phyloP scores from a whole-genome alignment of 2,113 vertebrate species.

The Dipodomys stephensi region DNA sequence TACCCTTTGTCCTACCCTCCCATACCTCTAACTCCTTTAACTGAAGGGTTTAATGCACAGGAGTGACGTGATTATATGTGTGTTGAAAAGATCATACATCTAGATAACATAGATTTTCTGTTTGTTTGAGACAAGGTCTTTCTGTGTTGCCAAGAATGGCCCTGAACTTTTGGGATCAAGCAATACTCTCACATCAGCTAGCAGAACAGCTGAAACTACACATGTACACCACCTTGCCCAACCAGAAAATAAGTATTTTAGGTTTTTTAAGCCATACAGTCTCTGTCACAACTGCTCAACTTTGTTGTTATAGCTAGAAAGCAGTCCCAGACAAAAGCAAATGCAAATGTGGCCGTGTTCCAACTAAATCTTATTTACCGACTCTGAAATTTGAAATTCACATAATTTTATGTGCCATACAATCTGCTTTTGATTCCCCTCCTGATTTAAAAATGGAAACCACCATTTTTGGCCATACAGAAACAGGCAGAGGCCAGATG shows the following conservation, averaged over 20 bases:
- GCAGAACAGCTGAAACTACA: neutral
- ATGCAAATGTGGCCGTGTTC: neutral
- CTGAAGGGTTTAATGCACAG: neutral
- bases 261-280: neutral
- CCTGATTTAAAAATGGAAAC: neutral
- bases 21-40: neutral
- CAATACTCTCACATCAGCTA: neutral
- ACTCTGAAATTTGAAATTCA: neutral
- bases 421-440: neutral
- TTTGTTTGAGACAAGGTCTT: no score
- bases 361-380: neutral
- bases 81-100: neutral
- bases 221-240: neutral
- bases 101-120: no score
- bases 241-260: neutral
- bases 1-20: neutral
- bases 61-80: neutral
- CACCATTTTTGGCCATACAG: neutral
- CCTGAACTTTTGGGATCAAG: neutral
- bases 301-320: neutral
- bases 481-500: neutral
- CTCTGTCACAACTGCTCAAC: neutral
- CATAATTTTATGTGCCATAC: neutral
- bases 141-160: no score
- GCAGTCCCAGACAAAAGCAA: neutral